A percentile compares a stretch with the other conserved stretches of the same genome.
These are phyloP conservation scores for Malthinus flaveolus DNA, from an alignment of 2,888 invertebrate genomes.

Conservation along the genomic window DNA sequence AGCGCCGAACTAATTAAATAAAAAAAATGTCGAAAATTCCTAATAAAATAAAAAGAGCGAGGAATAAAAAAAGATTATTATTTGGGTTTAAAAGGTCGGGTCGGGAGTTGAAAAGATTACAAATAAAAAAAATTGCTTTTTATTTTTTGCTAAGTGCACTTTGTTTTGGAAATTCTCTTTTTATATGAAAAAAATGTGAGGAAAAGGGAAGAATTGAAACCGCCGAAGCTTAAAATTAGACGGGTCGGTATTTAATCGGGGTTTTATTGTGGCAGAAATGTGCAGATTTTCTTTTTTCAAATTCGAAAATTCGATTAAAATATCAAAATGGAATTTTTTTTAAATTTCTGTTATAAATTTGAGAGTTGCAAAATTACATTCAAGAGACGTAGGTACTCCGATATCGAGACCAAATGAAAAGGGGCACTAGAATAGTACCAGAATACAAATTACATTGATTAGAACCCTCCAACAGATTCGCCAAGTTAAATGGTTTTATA, in stretches of 20 bases:
- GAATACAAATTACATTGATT: constrained; percentile 38
- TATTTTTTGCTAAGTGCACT: constrained; percentile 8
- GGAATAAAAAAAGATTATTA: too few species aligned
- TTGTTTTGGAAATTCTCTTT: constrained; percentile 9
- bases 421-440: constrained; percentile 28
- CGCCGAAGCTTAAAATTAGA: constrained; percentile 7
- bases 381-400: constrained; percentile 32
- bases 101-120: constrained; percentile 8
- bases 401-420: constrained; percentile 37
- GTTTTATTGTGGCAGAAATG: too few species aligned
- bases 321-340: too few species aligned
- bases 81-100: background rate
- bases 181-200: background rate
- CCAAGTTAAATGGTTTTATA: constrained; percentile 30
- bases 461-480: constrained; percentile 24
- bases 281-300: too few species aligned
- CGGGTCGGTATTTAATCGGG: constrained; percentile 5
- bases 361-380: constrained; percentile 33
- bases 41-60: too few species aligned
- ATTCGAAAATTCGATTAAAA: too few species aligned
- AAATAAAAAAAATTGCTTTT: constrained; percentile 10
- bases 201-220: background rate
- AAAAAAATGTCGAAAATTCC: too few species aligned
- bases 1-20: too few species aligned
- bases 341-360: background rate